Evolutionary conservation across 2,797 vertebrate species (phyloP), one percentile per base, ranked within the genome.

Genomic region (Scyliorhinus canicula): DNA sequence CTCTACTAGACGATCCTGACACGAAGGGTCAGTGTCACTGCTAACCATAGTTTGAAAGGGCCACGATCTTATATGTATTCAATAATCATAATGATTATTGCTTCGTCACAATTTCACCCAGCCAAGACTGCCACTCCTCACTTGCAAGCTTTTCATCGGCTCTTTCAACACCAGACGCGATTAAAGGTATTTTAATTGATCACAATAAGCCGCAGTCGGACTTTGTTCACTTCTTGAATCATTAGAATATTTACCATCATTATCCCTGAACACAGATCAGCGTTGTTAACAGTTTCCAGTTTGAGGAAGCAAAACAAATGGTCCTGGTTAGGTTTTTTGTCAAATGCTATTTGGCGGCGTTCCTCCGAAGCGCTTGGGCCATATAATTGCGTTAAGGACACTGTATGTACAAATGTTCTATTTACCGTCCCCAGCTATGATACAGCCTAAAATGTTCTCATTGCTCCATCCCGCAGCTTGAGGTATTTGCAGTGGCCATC

Each of bases 401-500:
- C 14, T n/a, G 1, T n/a, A 74, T n/a, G 69, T 11, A 12, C 35
- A 24, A 12, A 12, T 86, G 50, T 52, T 55, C 24, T 86, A 50
- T 26, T 86, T 93, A 69, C 91, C 44, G 14, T 74, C 44, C 67
- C 93, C 93, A 55, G 93, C 93, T 44, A 93, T 52, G 8, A 65
- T 55, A 28, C 65, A 55, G 47, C 93, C 44, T 52, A 69, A 71
- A 71, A 52, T 55, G 67, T 52, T 74, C 19, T 91, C 88, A 63
- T 31, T 96, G 96, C 96, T 96, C 97, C 97, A 97, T 97, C 97
- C n/a, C 96, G 96, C 96, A 97, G 97, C 97, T 97, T 96, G 95
- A 97, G 96, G 96, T 96, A 97, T 97, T 97, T 97, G 96, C 96
- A 96, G 96, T 96, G 96, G 96, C 96, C 96, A 96, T 96, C 96